Conservation (phyloP, 1,140 invertebrate species). For the Triops cancriformis region DNA sequence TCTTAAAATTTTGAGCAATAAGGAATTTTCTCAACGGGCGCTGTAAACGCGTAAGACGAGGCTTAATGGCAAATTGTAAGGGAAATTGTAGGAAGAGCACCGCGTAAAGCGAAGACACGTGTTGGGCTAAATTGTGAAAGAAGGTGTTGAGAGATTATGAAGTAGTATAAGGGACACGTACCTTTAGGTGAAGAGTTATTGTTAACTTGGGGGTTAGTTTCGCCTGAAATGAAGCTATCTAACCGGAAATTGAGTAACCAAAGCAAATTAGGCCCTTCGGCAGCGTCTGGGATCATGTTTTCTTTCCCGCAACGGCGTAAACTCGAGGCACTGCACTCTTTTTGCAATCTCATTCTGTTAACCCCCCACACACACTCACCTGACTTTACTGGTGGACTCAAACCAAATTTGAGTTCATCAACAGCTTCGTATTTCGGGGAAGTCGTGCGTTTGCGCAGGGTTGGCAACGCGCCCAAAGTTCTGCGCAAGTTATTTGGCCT, state of each 20-base stretch:
- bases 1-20: background rate
- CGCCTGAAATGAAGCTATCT: constrained; percentile 24
- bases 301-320: constrained; percentile 16
- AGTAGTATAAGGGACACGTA: background rate
- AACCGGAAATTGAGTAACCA: constrained; percentile 26
- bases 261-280: constrained; percentile 21
- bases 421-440: background rate
- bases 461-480: background rate
- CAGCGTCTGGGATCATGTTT: constrained; percentile 17
- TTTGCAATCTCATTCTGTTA: background rate
- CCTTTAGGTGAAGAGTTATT: constrained; percentile 1
- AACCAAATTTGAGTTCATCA: background rate
- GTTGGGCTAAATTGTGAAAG: too few species aligned
- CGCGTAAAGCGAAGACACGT: background rate
- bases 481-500: too few species aligned
- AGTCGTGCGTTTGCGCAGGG: background rate
- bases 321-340: background rate
- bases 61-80: background rate
- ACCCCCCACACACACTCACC: background rate
- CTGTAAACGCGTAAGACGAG: background rate
- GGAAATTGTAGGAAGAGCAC: background rate
- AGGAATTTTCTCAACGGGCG: too few species aligned
- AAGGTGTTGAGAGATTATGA: background rate
- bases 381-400: background rate
- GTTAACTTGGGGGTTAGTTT: constrained; percentile 19